phyloP scores from a whole-genome alignment of 2,888 invertebrate genomes.

The Empis stercorea region DNA sequence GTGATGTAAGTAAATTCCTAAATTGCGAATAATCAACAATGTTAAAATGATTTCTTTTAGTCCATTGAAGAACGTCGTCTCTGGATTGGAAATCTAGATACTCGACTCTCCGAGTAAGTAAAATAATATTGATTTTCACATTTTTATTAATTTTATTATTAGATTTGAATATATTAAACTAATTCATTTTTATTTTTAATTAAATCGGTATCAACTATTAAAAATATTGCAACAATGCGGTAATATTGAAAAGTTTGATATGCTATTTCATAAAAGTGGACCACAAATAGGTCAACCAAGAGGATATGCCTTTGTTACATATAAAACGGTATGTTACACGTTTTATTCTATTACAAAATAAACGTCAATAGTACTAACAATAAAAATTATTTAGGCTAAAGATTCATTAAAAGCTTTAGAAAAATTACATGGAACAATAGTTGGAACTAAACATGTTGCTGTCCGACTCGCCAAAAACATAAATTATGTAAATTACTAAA shows the following conservation, averaged over 20 bases:
- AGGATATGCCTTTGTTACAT: slow-evolving; percentile 90
- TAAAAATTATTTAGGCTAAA: slow-evolving; percentile 18
- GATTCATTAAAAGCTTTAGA: slow-evolving; percentile 62
- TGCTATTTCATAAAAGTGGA: slow-evolving; percentile 85
- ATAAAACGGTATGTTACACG: slow-evolving; percentile 37
- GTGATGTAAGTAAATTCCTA: too few species aligned
- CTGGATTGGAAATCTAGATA: slow-evolving; percentile 88
- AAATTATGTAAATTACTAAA: slow-evolving; percentile 40
- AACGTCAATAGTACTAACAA: background rate
- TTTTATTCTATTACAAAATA: background rate
- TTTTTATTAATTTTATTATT: background rate
- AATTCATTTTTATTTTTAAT: slow-evolving; percentile 24
- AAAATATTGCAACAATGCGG: slow-evolving; percentile 94
- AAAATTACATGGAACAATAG: slow-evolving; percentile 56
- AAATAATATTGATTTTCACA: slow-evolving; percentile 7
- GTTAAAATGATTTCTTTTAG: background rate
- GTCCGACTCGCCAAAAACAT: slow-evolving; percentile 73
- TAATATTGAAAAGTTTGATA: slow-evolving; percentile 87
- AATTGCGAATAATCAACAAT: too few species aligned
- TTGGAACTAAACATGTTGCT: slow-evolving; percentile 61
- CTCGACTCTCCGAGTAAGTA: slow-evolving; percentile 88
- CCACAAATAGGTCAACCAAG: slow-evolving; percentile 78
- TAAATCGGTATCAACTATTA: slow-evolving; percentile 86
- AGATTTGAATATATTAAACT: slow-evolving; percentile 13
- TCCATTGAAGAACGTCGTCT: slow-evolving; percentile 37